A percentile compares a stretch with the other conserved stretches of the same genome.
phyloP scores from a whole-genome alignment of 2,113 vertebrate genomes.

The Ovis canadensis region DNA sequence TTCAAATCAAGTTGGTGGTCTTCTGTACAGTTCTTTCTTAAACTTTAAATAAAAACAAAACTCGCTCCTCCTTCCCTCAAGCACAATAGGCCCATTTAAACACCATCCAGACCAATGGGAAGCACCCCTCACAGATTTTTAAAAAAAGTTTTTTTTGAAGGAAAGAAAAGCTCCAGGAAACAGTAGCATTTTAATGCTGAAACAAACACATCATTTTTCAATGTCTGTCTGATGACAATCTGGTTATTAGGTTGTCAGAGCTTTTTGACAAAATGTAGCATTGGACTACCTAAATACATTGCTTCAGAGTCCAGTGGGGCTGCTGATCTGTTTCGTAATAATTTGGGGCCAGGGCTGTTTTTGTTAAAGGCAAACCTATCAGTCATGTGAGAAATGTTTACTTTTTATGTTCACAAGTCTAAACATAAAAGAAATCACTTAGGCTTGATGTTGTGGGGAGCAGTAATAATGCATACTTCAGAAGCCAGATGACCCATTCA shows the following conservation, averaged over 20 bases:
- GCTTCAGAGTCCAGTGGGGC: slow-evolving; percentile 63
- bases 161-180: slow-evolving; percentile 39
- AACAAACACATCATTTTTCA: slow-evolving; percentile 69
- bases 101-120: slow-evolving; percentile 8
- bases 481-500: neutral
- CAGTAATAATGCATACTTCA: slow-evolving; percentile 42
- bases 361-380: slow-evolving; percentile 70
- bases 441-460: slow-evolving; percentile 49
- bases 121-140: neutral
- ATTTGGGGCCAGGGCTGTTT: slow-evolving; percentile 68
- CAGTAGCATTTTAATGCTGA: slow-evolving; percentile 55
- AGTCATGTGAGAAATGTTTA: slow-evolving; percentile 65
- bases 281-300: slow-evolving; percentile 77
- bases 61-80: neutral
- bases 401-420: slow-evolving; percentile 57
- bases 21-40: slow-evolving; percentile 15
- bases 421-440: slow-evolving; percentile 61
- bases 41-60: slow-evolving; percentile 36
- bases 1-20: slow-evolving; percentile 16
- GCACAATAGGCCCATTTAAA: slow-evolving; percentile 34
- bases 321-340: slow-evolving; percentile 62
- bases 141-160: slow-evolving; percentile 26
- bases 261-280: slow-evolving; percentile 69
- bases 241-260: slow-evolving; percentile 77
- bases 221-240: slow-evolving; percentile 69